A percentile compares a stretch with the other conserved stretches of the same genome.
Conservation (phyloP, 2,797 vertebrate genomes). For the Furcifer pardalis region DNA sequence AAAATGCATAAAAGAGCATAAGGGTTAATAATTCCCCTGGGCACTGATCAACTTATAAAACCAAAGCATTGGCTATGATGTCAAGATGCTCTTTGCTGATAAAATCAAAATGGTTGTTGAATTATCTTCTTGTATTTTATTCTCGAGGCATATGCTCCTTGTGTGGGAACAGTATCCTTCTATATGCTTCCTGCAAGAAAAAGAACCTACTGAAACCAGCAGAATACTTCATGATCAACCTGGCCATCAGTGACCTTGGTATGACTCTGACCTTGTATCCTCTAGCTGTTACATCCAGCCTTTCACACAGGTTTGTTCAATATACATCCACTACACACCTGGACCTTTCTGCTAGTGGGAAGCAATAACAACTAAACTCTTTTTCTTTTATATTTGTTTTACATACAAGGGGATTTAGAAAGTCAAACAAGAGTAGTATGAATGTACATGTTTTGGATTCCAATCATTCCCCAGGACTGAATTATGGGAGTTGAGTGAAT, state of each 20-base stretch:
- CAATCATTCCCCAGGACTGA: too few species aligned
- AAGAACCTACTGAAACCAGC: conserved; percentile 82
- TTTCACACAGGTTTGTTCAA: conserved; percentile 81
- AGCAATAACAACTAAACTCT: neutral
- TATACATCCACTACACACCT: neutral
- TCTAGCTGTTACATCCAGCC: conserved; percentile 81
- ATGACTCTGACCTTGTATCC: conserved; percentile 84
- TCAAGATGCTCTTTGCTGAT: neutral
- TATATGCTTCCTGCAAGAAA: conserved; percentile 82
- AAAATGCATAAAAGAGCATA: neutral
- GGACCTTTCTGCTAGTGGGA: conserved; percentile 1
- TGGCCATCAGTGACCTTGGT: conserved; percentile 83
- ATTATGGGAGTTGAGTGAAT: too few species aligned
- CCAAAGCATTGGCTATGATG: neutral
- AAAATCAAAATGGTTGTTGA: neutral
- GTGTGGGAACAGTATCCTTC: conserved; percentile 79
- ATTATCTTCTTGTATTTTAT: neutral
- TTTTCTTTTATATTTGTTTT: neutral
- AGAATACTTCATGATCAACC: conserved; percentile 84
- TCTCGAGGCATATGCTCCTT: conserved; percentile 75
- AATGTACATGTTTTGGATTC: too few species aligned
- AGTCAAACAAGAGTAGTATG: too few species aligned
- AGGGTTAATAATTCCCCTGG: neutral
- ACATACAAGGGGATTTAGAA: too few species aligned
- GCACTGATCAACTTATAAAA: neutral